Conservation (phyloP, 2,113 vertebrate species). For the Sturnira hondurensis region DNA sequence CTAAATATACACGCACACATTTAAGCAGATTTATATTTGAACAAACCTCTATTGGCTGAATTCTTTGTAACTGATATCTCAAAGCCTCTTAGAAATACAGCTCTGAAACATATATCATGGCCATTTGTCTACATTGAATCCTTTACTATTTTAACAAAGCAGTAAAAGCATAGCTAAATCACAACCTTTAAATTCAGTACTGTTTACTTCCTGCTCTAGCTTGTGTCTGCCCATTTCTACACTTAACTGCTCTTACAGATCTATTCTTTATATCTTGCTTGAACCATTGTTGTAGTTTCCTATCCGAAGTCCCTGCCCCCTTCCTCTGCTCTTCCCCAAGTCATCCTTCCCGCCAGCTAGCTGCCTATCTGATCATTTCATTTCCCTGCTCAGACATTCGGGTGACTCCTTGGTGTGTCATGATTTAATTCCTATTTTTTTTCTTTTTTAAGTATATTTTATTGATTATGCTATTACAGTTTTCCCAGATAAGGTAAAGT, state of each 20-base stretch:
- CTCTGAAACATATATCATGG: background rate
- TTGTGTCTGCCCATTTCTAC: background rate
- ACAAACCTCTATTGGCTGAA: background rate
- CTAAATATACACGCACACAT: conserved; percentile 75
- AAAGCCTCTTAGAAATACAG: background rate
- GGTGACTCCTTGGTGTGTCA: background rate
- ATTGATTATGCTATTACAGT: no score
- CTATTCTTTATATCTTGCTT: background rate
- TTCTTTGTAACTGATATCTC: background rate
- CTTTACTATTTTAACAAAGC: background rate
- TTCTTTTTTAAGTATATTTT: background rate
- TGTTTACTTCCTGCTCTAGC: background rate
- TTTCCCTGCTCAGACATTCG: background rate
- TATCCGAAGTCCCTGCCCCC: background rate
- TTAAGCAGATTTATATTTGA: conserved; percentile 18
- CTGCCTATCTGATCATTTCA: background rate
- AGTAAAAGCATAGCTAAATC: background rate
- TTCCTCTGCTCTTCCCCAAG: background rate
- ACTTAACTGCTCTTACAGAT: background rate
- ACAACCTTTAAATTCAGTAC: background rate
- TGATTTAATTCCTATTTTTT: background rate
- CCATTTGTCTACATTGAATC: background rate
- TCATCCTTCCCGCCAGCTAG: background rate
- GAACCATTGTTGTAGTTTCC: background rate
- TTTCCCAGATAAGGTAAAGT: no score